Evolutionary conservation across 2,113 vertebrate species (phyloP).

Genomic region (Callithrix jacchus): DNA sequence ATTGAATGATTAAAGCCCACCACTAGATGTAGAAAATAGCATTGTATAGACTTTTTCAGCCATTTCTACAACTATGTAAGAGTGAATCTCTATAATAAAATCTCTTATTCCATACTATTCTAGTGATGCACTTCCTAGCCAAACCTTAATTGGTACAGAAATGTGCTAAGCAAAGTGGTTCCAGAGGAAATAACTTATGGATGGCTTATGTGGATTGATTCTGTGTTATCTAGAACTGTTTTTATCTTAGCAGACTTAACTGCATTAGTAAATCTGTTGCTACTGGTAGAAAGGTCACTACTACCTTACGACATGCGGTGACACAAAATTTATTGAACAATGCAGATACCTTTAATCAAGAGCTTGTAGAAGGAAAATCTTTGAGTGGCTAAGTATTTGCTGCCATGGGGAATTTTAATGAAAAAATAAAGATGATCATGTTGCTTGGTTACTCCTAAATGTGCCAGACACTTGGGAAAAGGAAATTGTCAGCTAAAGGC

Average conservation of each 20-base stretch:
- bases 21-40: background rate
- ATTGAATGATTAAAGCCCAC: background rate
- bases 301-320: background rate
- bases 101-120: background rate
- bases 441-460: background rate
- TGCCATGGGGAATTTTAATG: background rate
- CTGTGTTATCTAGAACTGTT: background rate
- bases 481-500: background rate
- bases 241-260: background rate
- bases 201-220: background rate
- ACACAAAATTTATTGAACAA: background rate
- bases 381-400: background rate
- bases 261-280: background rate
- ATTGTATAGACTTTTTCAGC: background rate
- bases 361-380: background rate
- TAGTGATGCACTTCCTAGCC: background rate
- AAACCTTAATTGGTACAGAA: background rate
- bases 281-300: background rate
- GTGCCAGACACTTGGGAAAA: background rate
- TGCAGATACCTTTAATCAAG: background rate
- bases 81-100: background rate
- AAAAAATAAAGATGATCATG: background rate
- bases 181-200: background rate
- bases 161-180: background rate
- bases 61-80: background rate